Percentiles rank a stretch among this genome's conserved stretches.
Evolutionary conservation across 1,140 invertebrate species (phyloP).

Genomic region (Zaprionus ornatus): DNA sequence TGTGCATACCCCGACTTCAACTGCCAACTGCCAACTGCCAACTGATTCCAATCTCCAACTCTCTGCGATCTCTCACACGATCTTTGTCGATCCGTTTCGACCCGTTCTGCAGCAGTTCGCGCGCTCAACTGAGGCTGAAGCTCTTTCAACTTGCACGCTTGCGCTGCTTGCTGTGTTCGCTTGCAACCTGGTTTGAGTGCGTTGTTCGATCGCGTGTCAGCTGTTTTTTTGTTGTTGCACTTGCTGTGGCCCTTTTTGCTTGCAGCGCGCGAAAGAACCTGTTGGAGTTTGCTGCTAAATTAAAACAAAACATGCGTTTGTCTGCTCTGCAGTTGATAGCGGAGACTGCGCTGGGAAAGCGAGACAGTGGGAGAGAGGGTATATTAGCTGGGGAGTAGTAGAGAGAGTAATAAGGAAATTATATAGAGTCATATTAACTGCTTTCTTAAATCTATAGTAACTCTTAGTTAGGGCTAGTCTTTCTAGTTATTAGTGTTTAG

Average conservation of each 20-base stretch:
- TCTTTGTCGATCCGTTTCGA: background rate
- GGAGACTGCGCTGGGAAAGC: slow-evolving; percentile 28
- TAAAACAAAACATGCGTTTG: slow-evolving; percentile 80
- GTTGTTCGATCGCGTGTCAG: slow-evolving; percentile 60
- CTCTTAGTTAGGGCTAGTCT: too few relatives aligned
- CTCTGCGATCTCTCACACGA: background rate
- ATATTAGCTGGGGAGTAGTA: background rate
- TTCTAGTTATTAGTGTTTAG: too few relatives aligned
- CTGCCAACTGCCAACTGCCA: background rate
- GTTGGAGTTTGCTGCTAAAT: slow-evolving; percentile 69
- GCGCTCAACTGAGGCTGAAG: slow-evolving; percentile 57
- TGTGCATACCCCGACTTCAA: slow-evolving; percentile 10
- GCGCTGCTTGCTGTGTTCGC: slow-evolving; percentile 12
- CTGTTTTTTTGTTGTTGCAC: slow-evolving; percentile 57
- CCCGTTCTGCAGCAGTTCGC: slow-evolving; percentile 39
- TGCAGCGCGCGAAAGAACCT: slow-evolving; percentile 46
- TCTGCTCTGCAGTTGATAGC: slow-evolving; percentile 53
- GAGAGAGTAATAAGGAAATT: background rate
- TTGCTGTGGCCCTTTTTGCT: slow-evolving; percentile 50
- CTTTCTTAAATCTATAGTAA: too few relatives aligned
- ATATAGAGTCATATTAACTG: too few relatives aligned
- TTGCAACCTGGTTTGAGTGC: slow-evolving; percentile 34
- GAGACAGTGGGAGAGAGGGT: background rate
- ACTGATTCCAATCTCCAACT: background rate
- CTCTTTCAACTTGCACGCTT: slow-evolving; percentile 18